Conservation (phyloP, 2,888 invertebrate genomes). For the Melikaiella ostensackeni region DNA sequence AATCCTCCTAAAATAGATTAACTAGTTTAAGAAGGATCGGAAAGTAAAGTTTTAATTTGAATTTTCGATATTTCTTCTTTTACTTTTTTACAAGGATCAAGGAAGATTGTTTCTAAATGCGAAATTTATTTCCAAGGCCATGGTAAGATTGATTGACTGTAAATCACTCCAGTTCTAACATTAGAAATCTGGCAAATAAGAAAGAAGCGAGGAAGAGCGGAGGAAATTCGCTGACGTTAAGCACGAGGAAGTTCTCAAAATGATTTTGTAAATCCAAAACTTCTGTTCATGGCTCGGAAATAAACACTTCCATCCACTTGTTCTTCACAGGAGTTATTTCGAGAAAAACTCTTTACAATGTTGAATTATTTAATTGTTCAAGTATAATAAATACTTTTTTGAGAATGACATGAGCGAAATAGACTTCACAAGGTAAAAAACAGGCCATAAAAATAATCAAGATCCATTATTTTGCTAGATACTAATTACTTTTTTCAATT, state of each 20-base stretch:
- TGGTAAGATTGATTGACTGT: not conserved
- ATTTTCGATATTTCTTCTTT: not conserved
- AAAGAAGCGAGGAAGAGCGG: not conserved
- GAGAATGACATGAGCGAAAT: not conserved
- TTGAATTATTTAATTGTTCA: not conserved
- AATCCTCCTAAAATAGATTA: not conserved
- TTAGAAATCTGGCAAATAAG: not conserved
- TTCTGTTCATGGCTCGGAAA: not conserved
- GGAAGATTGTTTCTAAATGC: not conserved
- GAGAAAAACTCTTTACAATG: not conserved
- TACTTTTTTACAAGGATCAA: not conserved
- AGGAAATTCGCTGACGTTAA: not conserved
- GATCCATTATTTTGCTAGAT: not conserved
- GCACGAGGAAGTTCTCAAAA: conserved; percentile 9
- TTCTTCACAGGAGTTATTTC: not conserved
- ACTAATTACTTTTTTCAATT: not conserved
- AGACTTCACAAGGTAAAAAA: not conserved
- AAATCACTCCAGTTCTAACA: not conserved
- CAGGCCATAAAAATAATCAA: not conserved
- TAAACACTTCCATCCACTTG: not conserved
- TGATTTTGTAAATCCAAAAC: not conserved
- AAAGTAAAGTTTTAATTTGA: not conserved
- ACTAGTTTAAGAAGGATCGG: not conserved
- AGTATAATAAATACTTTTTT: not conserved
- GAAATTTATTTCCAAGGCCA: not conserved